Evolutionary conservation across 1,140 invertebrate species (phyloP), one percentile per base, ranked within the genome.

Genomic region (Lucilia cuprina): DNA sequence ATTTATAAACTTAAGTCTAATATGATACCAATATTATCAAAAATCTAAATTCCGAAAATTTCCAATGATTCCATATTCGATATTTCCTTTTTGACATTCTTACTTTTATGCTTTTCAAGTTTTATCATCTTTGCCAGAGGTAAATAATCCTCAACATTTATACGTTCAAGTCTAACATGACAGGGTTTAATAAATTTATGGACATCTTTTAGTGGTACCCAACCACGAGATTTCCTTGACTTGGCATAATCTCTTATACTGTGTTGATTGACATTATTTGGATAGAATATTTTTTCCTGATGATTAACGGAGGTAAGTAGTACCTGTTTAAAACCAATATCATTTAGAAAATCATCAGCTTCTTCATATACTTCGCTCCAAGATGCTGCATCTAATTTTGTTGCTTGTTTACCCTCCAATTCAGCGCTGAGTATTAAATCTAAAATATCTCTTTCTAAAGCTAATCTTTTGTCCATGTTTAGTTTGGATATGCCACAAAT

Each of bases 381-480:
- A 49, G 35, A 0, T 41, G 47, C 7, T 47, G 50, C 13, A n/a
- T 19, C 13, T 9, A 74, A 8, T 74, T 78, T 21, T 10, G 17
- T 19, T 7, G 70, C 49, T 25, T 25, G 75, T 82, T 74, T 85
- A 12, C n/a, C 77, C 80, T 84, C 65, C 3, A 82, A 65, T 77
- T 87, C 86, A 5, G 65, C n/a, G 0, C 13, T 74, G 4, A 87
- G 74, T 82, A 87, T 78, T 7, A 86, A 50, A 21, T 88, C 83
- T 10, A 87, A 19, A 2, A 88, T 55, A 41, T 88, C 87, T 0
- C 84, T 85, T 74, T 90, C 89, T 60, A 90, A 55, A 0, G 74
- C 85, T 8, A 82, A 82, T 3, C 84, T 85, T 60, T 85, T 82
- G 2, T 19, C 7, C 2, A 65, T 5, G 0, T 87, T 74, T 8